A percentile compares a stretch with the other conserved stretches of the same genome.
phyloP scores from a whole-genome alignment of 2,113 vertebrate genomes.

The Paradisaea rubra region DNA sequence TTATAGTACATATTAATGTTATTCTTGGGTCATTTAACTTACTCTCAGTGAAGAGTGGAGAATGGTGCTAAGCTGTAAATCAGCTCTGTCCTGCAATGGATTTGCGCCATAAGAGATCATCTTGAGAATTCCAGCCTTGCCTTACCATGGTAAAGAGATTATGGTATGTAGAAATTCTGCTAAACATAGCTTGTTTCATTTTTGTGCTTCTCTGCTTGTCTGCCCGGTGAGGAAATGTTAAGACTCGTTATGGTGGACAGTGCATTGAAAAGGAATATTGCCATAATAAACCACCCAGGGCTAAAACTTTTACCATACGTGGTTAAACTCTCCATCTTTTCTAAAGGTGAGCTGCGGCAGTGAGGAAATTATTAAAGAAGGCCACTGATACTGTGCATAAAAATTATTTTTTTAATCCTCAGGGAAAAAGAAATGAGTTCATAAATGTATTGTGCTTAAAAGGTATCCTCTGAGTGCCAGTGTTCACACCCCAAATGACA shows the following conservation, averaged over 20 bases:
- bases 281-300: constrained; percentile 1
- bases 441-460: constrained; percentile 40
- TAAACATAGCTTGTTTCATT: constrained; percentile 66
- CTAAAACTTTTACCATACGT: constrained; percentile 27
- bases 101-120: constrained; percentile 72
- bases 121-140: constrained; percentile 68
- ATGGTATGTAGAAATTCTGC: constrained; percentile 64
- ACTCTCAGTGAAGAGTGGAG: constrained; percentile 66
- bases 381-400: constrained; percentile 17
- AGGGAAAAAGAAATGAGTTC: constrained; percentile 7
- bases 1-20: constrained; percentile 71
- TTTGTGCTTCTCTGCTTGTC: constrained; percentile 53
- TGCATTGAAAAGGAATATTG: constrained; percentile 16
- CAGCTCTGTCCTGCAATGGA: constrained; percentile 68
- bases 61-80: constrained; percentile 75
- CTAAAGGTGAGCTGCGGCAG: constrained; percentile 36
- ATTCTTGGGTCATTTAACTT: constrained; percentile 80
- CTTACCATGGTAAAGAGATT: constrained; percentile 70
- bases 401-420: constrained; percentile 40
- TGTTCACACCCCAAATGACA: constrained; percentile 5
- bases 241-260: constrained; percentile 33
- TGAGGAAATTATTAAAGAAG: constrained; percentile 38
- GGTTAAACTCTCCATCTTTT: constrained; percentile 10
- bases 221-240: constrained; percentile 47
- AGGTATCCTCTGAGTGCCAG: constrained; percentile 26